Evolutionary conservation across 2,113 vertebrate genomes (phyloP), one percentile per base, ranked within the genome.

Genomic region (Sylvilagus bachmani): DNA sequence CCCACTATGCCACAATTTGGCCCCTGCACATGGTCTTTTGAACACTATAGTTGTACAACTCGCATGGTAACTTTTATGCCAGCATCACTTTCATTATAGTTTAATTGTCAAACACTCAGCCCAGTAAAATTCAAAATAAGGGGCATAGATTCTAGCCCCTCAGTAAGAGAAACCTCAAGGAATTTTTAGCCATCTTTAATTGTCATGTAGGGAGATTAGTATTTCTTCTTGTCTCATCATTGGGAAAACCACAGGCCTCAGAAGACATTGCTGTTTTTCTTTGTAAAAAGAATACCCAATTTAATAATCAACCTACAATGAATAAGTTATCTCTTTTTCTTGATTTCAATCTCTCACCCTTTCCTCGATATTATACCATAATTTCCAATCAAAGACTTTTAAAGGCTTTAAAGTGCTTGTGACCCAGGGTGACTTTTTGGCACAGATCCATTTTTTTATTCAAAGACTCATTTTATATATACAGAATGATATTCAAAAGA

Each of bases 161-260:
- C 61, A 17, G 0, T 19, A 33, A 13, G 10, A 79, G n/a, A 81
- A 25, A 38, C 85, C 73, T 61, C 17, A 73, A 66, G 69, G 38
- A 38, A 31, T 77, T 8, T 81, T 9, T 51, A 49, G 3, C 22
- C 5, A 31, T 21, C 7, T 58, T 51, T 74, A 75, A 49, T 6
- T 51, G 4, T 33, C 33, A 36, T 0, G 0, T 17, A 36, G 6
- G 2, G 2, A 29, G 0, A 9, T 1, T 64, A 70, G 7, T 51
- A 27, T 29, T 13, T 31, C 19, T 69, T 74, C 21, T 73, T 44
- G 77, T 36, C 17, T 75, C 29, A 58, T 31, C 4, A 44, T 4
- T 91, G 4, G 4, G 12, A 93, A 93, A 74, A 19, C 75, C 31
- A 31, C 2, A 38, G 19, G 4, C 7, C 31, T 10, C 33, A 91